Base-by-base conservation (phyloP, 2,113 vertebrate species). In the Crocuta crocuta region DNA sequence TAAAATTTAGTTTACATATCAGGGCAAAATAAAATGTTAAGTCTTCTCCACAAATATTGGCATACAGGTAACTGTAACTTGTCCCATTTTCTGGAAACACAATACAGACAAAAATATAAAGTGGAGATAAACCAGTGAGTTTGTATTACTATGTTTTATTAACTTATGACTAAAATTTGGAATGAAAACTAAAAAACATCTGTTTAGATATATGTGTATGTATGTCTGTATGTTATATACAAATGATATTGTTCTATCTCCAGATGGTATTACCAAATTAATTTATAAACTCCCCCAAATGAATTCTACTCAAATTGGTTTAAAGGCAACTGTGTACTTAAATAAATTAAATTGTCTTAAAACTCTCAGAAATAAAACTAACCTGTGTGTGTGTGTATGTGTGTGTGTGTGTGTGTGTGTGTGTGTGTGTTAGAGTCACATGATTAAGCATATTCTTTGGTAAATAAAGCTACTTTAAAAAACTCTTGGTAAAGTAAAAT, bases 21-120 rank as follows among this genome's bases (percentile, higher is more conserved):
- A 81, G 31, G 43, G 28, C 78, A 91, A 85, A 87, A 96, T 48
- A 88, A 93, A 88, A 50, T 35, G 26, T 79, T 50, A 23, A 78
- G 35, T 85, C 24, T 91, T 28, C 55, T 95, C 28, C 28, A 74
- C 23, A 48, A 58, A 82, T 70, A 33, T 10, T 85, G 83, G 35
- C 66, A 45, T 66, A 74, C 48, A 50, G 4, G 8, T 50, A 93
- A 74, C 39, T 53, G 89, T 95, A 76, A 89, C n/a, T 55, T 53
- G 53, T 90, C 48, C 19, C n/a, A 45, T 63, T 95, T 92, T 10
- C 39, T 74, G 43, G 50, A 93, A 93, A 55, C 43, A 73, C 24
- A 71, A 48, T 79, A 81, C 58, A 66, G 35, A 88, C 61, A 91
- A 94, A 76, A 39, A 89, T 61, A 58, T 65, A 50, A 87, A 76